Conservation (phyloP, 2,113 vertebrate genomes). For the Spilogale gracilis region DNA sequence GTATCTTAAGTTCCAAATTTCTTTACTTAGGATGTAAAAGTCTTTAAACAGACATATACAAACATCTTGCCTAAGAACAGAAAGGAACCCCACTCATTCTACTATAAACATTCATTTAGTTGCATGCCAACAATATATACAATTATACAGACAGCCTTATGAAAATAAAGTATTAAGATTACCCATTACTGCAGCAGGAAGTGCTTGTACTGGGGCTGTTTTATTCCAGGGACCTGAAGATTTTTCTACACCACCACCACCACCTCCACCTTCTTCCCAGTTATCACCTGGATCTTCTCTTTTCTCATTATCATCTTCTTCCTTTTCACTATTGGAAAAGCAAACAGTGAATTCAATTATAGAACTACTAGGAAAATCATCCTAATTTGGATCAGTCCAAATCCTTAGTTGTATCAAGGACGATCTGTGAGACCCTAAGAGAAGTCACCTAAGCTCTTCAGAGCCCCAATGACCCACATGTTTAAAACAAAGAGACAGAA, state of each 20-base stretch:
- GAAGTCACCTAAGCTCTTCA: neutral
- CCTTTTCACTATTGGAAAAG: slow-evolving; percentile 92
- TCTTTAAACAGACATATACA: neutral
- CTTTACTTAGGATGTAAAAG: neutral
- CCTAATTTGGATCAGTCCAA: neutral
- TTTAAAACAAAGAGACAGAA: neutral
- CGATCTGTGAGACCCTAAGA: neutral
- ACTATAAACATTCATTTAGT: neutral
- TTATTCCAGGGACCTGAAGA: slow-evolving; percentile 98
- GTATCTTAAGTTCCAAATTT: neutral
- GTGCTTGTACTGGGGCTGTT: slow-evolving; percentile 88
- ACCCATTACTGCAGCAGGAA: slow-evolving; percentile 90
- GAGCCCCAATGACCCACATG: neutral
- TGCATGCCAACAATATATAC: neutral
- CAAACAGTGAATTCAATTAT: slow-evolving; percentile 10
- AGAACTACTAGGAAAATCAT: neutral
- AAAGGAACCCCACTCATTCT: neutral
- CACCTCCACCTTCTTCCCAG: slow-evolving; percentile 93
- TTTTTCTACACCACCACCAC: slow-evolving; percentile 90
- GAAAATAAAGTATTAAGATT: slow-evolving; percentile 69
- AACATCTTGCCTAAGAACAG: neutral
- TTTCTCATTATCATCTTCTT: slow-evolving; percentile 97
- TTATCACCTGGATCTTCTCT: slow-evolving; percentile 94
- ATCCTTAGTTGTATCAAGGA: neutral
- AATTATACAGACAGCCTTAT: neutral